A percentile compares a stretch with the other conserved stretches of the same genome.
Evolutionary conservation across 2,113 vertebrate genomes (phyloP).

Genomic region (Falcunculus frontatus): DNA sequence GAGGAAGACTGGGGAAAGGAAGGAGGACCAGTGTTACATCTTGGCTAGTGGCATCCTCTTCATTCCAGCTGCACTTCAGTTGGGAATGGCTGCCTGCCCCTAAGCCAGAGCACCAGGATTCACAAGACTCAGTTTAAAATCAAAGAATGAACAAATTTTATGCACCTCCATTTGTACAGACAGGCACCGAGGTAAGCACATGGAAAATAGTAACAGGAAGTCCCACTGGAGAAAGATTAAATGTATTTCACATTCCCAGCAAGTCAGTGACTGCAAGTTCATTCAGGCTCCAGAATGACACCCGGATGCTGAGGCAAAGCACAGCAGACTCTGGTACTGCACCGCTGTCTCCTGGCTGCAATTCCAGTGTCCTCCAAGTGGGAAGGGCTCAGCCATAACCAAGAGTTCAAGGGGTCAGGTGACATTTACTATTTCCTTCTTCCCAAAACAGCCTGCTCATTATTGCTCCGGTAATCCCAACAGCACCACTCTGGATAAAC

Average conservation of each 20-base stretch:
- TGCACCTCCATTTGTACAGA: not conserved
- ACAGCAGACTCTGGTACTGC: fast-evolving
- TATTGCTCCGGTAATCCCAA: not conserved
- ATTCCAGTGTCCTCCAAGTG: not conserved
- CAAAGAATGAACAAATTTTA: not conserved
- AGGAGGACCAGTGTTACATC: not conserved
- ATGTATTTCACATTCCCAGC: not conserved
- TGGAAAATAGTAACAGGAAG: not conserved
- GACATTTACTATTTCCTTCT: not conserved
- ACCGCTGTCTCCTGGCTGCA: not conserved
- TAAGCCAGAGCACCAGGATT: fast-evolving
- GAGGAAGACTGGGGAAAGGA: not conserved
- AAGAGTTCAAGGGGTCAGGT: not conserved
- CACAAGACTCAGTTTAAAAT: not conserved
- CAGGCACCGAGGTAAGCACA: not conserved
- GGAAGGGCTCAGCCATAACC: not conserved
- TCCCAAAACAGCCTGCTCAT: not conserved
- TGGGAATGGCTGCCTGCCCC: not conserved
- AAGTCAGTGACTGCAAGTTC: not conserved
- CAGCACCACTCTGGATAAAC: not conserved
- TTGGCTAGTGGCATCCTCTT: not conserved
- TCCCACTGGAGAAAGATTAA: not conserved
- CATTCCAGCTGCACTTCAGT: not conserved
- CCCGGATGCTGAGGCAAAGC: not conserved
- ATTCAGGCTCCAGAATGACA: not conserved